Conservation (phyloP, 2,888 invertebrate genomes). For the Meteorus cinctellus region DNA sequence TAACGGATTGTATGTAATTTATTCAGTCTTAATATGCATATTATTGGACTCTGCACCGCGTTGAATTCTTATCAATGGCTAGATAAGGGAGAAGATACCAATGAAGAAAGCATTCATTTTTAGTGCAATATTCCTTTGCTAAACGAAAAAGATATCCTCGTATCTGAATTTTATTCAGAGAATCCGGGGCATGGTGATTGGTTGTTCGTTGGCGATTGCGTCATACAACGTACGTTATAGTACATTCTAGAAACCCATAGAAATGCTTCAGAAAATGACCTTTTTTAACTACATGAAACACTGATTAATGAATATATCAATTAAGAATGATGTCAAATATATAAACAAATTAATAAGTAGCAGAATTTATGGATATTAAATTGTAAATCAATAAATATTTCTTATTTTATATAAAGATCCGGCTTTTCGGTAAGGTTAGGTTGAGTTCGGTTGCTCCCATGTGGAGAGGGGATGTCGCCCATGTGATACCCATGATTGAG, state of each 20-base stretch:
- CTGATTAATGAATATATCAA: not conserved
- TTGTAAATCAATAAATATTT: slow-evolving; percentile 25
- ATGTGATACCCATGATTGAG: slow-evolving; percentile 55
- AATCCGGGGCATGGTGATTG: slow-evolving; percentile 48
- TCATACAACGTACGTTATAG: slow-evolving; percentile 50
- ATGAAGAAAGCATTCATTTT: not conserved
- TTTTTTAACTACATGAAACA: not conserved
- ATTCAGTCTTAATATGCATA: too few species aligned
- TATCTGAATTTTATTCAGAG: not conserved
- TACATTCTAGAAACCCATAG: slow-evolving; percentile 58
- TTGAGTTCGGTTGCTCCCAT: not conserved
- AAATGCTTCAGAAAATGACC: not conserved
- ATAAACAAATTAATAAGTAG: not conserved
- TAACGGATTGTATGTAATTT: too few species aligned
- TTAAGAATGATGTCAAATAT: not conserved
- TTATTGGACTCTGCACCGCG: not conserved
- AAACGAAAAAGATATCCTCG: slow-evolving; percentile 12
- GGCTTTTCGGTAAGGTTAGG: slow-evolving; percentile 39
- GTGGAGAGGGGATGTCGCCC: slow-evolving; percentile 46
- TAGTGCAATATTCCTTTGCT: not conserved
- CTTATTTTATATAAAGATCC: slow-evolving; percentile 32
- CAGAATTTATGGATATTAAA: not conserved
- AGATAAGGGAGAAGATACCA: not conserved
- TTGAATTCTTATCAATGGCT: not conserved
- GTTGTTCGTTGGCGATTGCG: slow-evolving; percentile 52